phyloP scores from a whole-genome alignment of 2,888 invertebrate genomes.

The Harpalus rufipes region DNA sequence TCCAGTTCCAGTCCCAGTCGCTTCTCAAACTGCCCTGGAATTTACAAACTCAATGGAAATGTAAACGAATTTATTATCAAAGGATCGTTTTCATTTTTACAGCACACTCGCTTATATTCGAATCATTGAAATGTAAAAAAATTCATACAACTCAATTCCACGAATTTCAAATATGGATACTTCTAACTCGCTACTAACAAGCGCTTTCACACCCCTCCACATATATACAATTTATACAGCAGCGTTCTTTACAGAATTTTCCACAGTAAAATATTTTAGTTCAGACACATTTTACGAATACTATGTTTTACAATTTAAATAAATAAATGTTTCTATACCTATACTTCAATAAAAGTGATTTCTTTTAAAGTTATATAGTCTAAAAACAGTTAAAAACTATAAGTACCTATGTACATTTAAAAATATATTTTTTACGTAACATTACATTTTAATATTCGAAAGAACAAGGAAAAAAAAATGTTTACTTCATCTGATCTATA shows the following conservation, averaged over 20 bases:
- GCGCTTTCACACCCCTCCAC: not conserved
- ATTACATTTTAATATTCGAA: no score
- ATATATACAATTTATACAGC: not conserved
- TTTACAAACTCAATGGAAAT: constrained; percentile 49
- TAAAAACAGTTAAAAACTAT: no score
- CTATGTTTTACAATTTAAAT: not conserved
- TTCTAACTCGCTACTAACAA: not conserved
- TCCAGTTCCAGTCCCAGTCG: not conserved
- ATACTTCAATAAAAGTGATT: no score
- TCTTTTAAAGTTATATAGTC: no score
- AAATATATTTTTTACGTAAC: no score
- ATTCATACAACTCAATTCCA: constrained; percentile 5
- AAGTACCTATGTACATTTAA: no score
- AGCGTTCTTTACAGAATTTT: not conserved
- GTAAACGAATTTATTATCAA: constrained; percentile 52
- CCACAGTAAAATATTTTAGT: not conserved
- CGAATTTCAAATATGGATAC: constrained; percentile 10
- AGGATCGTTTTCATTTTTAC: constrained; percentile 44
- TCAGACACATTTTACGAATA: not conserved
- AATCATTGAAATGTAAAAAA: constrained; percentile 51
- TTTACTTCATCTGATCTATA: no score
- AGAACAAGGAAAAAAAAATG: no score
- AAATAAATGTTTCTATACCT: no score
- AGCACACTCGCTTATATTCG: constrained; percentile 44
- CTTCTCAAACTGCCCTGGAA: constrained; percentile 35